These are phyloP conservation scores for Venturia canescens DNA, from an alignment of 1,140 invertebrate genomes.

Conservation along the genomic window DNA sequence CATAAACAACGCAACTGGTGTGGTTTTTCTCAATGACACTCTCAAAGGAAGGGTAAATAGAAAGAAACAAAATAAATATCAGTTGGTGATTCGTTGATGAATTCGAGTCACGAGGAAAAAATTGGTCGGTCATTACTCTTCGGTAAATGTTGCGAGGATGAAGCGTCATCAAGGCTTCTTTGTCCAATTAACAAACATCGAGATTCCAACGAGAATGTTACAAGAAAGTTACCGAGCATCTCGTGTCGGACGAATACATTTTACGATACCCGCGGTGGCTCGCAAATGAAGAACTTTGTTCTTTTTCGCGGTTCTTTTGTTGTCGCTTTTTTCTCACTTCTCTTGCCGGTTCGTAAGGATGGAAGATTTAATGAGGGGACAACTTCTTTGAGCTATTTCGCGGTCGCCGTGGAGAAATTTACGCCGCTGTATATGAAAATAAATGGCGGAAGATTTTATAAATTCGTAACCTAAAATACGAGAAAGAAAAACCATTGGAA, in stretches of 20 bases:
- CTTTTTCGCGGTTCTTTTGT: neutral
- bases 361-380: neutral
- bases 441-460: neutral
- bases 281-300: neutral
- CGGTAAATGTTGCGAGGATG: neutral
- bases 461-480: too few relatives aligned
- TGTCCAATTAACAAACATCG: neutral
- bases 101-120: neutral
- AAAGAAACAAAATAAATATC: neutral
- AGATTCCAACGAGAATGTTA: neutral
- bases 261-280: neutral
- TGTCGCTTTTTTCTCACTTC: neutral
- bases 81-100: neutral
- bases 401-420: neutral
- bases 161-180: neutral
- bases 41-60: slow-evolving; percentile 81
- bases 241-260: neutral
- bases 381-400: neutral
- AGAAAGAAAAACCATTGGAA: too few relatives aligned
- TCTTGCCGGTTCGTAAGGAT: neutral
- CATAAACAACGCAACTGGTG: slow-evolving; percentile 83
- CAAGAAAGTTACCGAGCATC: neutral
- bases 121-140: neutral
- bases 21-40: slow-evolving; percentile 83
- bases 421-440: neutral